Evolutionary conservation across 2,113 vertebrate species (phyloP).

Genomic region (Carassius auratus): DNA sequence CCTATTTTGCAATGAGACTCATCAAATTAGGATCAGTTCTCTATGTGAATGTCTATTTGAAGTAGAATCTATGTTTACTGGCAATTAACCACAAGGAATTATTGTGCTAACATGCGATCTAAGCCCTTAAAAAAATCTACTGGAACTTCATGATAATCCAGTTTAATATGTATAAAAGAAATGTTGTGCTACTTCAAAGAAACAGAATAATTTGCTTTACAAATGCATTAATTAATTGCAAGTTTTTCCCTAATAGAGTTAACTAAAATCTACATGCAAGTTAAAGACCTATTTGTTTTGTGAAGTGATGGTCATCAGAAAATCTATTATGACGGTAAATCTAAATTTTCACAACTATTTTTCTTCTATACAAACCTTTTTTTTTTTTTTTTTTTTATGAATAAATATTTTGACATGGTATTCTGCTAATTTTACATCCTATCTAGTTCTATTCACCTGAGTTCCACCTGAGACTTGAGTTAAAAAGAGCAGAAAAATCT

Average conservation of each 20-base stretch:
- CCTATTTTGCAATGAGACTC: not conserved
- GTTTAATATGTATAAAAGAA: not conserved
- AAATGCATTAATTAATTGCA: conserved; percentile 30
- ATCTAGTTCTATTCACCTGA: conserved; percentile 3
- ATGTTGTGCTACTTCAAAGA: conserved; percentile 17
- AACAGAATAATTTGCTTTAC: conserved; percentile 35
- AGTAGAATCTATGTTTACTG: not conserved
- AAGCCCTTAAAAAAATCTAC: conserved; percentile 9
- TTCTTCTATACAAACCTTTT: not conserved
- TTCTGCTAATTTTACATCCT: not conserved
- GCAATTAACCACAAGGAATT: conserved; percentile 11
- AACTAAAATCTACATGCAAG: conserved; percentile 52
- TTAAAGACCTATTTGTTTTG: conserved; percentile 27
- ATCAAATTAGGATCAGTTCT: not conserved
- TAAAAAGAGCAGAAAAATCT: not conserved
- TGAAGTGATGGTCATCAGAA: conserved; percentile 12
- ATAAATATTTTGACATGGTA: not conserved
- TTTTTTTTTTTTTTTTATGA: not conserved
- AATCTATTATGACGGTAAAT: not conserved
- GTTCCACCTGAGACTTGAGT: conserved; percentile 28
- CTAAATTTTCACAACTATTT: conserved; percentile 15
- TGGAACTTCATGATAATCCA: conserved; percentile 37
- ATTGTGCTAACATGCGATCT: conserved; percentile 38
- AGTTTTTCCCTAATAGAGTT: not conserved
- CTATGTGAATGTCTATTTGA: not conserved